Percentiles rank a stretch among this genome's conserved stretches.
Evolutionary conservation across 2,888 invertebrate genomes (phyloP).

Genomic region (Alentia gelatinosa): DNA sequence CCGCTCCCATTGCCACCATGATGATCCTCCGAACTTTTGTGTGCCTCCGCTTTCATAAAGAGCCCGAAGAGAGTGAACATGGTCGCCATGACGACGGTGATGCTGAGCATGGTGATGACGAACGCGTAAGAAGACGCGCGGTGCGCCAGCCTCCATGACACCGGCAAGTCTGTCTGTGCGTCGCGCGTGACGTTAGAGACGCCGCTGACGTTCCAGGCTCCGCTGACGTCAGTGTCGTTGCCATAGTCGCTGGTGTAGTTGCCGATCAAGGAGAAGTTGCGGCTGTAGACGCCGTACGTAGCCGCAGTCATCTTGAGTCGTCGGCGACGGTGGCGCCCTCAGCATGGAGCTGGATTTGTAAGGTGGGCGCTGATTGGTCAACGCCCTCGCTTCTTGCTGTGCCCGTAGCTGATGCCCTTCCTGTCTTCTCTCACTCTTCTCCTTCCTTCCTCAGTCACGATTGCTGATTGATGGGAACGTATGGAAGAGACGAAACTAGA

Average conservation of each 20-base stretch:
- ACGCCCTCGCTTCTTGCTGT: too few species aligned
- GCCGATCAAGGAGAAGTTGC: background rate
- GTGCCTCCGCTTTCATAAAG: conserved; percentile 56
- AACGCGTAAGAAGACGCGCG: conserved; percentile 17
- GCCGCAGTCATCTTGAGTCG: background rate
- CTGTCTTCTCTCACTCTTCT: too few species aligned
- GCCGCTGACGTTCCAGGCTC: background rate
- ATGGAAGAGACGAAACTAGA: too few species aligned
- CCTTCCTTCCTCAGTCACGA: too few species aligned
- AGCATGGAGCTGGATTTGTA: too few species aligned
- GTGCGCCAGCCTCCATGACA: conserved; percentile 6
- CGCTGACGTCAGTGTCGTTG: background rate
- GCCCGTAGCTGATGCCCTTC: too few species aligned
- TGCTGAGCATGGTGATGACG: conserved; percentile 51
- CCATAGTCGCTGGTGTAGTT: background rate
- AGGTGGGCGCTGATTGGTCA: too few species aligned
- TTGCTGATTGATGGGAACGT: too few species aligned
- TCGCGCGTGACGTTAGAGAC: background rate
- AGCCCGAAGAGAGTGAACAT: conserved; percentile 51
- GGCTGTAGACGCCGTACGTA: background rate
- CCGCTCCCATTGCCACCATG: background rate
- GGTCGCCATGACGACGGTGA: conserved; percentile 52
- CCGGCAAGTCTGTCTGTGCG: background rate
- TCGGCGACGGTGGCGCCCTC: background rate
- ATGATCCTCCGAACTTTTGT: conserved; percentile 38